phyloP scores from a whole-genome alignment of 30 jellyfish, hydroid and myxozoan genomes.

The Sanderia malayensis region DNA sequence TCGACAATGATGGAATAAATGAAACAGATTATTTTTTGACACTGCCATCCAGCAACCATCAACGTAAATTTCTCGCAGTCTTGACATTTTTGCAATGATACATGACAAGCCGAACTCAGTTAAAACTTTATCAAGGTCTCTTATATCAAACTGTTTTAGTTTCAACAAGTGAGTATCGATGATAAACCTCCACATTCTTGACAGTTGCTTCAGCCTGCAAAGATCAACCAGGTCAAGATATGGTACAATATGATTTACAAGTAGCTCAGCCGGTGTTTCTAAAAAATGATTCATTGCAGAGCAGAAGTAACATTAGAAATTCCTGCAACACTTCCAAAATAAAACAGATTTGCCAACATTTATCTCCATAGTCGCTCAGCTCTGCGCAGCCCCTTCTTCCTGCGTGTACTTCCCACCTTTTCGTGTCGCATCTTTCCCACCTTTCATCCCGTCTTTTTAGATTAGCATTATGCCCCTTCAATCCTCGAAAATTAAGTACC shows the following conservation, averaged over 20 bases:
- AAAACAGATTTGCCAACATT: too few relatives aligned
- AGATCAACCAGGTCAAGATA: constrained; percentile 32
- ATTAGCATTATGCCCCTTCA: too few relatives aligned
- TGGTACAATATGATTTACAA: constrained; percentile 37
- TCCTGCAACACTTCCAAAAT: too few relatives aligned
- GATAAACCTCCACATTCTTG: constrained; percentile 21
- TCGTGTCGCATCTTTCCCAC: too few relatives aligned
- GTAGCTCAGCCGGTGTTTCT: constrained; percentile 28
- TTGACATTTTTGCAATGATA: constrained; percentile 22
- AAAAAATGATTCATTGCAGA: constrained; percentile 5
- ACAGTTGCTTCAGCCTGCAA: constrained; percentile 37
- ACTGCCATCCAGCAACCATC: constrained; percentile 63
- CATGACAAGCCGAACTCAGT: constrained; percentile 29
- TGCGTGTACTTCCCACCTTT: too few relatives aligned
- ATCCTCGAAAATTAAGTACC: too few relatives aligned
- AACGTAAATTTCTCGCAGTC: constrained; percentile 30
- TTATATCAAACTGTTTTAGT: constrained; percentile 29
- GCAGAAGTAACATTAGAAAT: too few relatives aligned
- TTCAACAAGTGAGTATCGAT: constrained; percentile 12
- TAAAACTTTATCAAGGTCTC: constrained; percentile 17
- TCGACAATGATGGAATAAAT: constrained; percentile 21
- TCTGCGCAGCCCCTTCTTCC: too few relatives aligned
- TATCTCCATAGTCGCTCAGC: too few relatives aligned
- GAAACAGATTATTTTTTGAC: constrained; percentile 6
- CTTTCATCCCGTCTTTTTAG: too few relatives aligned